Evolutionary conservation across 2,797 vertebrate species (phyloP).

Genomic region (Trematomus bernacchii): DNA sequence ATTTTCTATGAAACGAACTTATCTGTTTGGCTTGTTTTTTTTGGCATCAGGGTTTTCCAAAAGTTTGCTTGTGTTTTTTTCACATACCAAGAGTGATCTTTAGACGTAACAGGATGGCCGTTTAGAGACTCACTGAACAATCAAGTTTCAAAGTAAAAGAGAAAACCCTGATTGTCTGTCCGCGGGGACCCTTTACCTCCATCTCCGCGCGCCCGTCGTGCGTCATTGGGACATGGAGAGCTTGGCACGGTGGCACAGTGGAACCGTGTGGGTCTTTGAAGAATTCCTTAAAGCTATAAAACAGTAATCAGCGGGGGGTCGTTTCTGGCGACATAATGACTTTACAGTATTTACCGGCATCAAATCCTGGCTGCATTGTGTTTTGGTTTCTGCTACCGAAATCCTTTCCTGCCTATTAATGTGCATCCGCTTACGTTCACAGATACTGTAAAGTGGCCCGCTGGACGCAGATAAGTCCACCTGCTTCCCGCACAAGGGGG

Average conservation of each 20-base stretch:
- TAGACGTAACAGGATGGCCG: conserved; percentile 28
- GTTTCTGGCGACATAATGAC: conserved; percentile 36
- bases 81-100: neutral
- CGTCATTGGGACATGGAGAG: conserved; percentile 69
- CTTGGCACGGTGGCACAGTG: conserved; percentile 37
- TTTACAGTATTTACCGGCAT: conserved; percentile 44
- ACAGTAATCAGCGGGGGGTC: neutral
- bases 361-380: conserved; percentile 64
- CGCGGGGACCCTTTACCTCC: conserved; percentile 39
- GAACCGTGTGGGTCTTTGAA: conserved; percentile 4
- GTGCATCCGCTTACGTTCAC: conserved; percentile 45
- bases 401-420: conserved; percentile 70
- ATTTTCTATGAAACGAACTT: neutral
- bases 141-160: conserved; percentile 15
- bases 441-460: conserved; percentile 24
- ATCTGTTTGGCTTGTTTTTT: neutral
- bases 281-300: conserved; percentile 36
- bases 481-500: conserved; percentile 52
- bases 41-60: neutral
- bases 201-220: conserved; percentile 40
- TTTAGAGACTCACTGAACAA: neutral
- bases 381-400: conserved; percentile 37
- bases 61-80: neutral
- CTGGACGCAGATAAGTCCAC: conserved; percentile 52
- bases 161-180: conserved; percentile 3